phyloP scores from a whole-genome alignment of 1,140 invertebrate genomes.

The Lasaia peninsularis region DNA sequence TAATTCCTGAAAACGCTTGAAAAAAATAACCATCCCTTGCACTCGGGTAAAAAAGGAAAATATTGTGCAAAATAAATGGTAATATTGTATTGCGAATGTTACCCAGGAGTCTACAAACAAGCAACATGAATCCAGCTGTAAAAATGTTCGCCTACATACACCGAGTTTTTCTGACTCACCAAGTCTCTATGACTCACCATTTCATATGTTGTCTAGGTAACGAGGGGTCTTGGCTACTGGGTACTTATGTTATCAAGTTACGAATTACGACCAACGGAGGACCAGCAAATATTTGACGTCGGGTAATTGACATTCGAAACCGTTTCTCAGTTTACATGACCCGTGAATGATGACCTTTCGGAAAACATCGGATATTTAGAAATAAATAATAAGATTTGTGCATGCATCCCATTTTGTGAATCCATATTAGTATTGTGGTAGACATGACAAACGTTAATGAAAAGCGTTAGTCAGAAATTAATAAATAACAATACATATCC shows the following conservation, averaged over 20 bases:
- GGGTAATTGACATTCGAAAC: constrained; percentile 68
- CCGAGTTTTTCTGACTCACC: neutral
- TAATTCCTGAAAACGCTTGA: no score
- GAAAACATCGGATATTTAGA: constrained; percentile 24
- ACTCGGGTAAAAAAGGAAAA: constrained; percentile 1
- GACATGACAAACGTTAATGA: no score
- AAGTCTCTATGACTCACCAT: constrained; percentile 2
- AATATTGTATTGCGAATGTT: constrained; percentile 43
- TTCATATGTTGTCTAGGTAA: neutral
- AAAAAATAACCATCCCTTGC: no score
- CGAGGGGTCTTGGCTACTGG: neutral
- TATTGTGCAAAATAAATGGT: constrained; percentile 16
- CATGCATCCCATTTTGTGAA: no score
- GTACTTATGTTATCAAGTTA: constrained; percentile 40
- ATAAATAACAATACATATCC: no score
- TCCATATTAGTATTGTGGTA: no score
- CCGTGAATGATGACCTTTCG: constrained; percentile 37
- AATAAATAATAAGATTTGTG: neutral
- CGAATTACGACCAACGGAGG: constrained; percentile 63
- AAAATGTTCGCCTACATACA: constrained; percentile 25
- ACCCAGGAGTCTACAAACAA: constrained; percentile 66
- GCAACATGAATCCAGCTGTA: constrained; percentile 50
- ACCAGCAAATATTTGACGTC: constrained; percentile 67
- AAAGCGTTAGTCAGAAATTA: no score
- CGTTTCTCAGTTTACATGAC: constrained; percentile 44